Evolutionary conservation across 2,113 vertebrate species (phyloP).

Genomic region (Pedetes capensis): DNA sequence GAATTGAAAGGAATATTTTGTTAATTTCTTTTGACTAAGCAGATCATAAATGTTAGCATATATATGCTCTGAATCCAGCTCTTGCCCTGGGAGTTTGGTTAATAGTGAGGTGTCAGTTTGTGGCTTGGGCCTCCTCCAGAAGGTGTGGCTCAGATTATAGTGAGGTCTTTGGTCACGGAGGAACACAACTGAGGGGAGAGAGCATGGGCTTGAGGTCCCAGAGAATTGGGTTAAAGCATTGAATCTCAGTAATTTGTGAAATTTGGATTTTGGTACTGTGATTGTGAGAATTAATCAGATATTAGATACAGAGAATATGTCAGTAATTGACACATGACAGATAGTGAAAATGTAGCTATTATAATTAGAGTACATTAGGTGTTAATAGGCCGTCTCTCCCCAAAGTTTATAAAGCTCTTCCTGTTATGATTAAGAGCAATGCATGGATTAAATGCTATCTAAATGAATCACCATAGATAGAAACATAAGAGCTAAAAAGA

Average conservation of each 20-base stretch:
- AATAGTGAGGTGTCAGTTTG: neutral
- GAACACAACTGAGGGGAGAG: neutral
- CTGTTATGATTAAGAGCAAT: constrained; percentile 24
- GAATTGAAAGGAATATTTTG: neutral
- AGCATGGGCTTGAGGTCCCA: neutral
- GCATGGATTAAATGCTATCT: neutral
- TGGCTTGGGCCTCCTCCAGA: neutral
- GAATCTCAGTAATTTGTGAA: neutral
- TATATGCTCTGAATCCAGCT: neutral
- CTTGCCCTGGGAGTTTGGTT: neutral
- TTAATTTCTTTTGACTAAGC: neutral
- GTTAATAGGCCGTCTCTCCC: neutral
- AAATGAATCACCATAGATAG: neutral
- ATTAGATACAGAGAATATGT: neutral
- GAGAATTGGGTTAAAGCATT: neutral
- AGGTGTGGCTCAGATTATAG: neutral
- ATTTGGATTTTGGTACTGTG: constrained; percentile 8
- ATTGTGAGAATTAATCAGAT: constrained; percentile 11
- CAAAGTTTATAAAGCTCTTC: constrained; percentile 22
- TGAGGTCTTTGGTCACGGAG: neutral
- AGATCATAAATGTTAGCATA: neutral
- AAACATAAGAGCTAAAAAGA: neutral
- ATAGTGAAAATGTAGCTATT: neutral
- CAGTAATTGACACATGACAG: neutral
- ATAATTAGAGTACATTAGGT: constrained; percentile 8